These are phyloP conservation scores for Argyrosomus japonicus DNA, from an alignment of 2,113 vertebrate species.

Conservation along the genomic window DNA sequence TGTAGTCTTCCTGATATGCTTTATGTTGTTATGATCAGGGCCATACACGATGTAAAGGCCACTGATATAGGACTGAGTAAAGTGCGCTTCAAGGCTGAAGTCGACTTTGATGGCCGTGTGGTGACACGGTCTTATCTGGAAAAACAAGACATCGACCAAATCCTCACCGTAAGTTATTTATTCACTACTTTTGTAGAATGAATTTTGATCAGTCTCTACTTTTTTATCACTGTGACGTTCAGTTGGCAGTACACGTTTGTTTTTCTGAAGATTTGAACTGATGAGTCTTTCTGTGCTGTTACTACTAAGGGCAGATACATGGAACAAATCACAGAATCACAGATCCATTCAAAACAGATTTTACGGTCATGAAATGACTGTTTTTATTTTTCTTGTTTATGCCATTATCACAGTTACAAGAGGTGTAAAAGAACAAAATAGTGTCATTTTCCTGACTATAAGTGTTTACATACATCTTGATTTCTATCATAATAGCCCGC, in stretches of 20 bases:
- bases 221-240: not conserved
- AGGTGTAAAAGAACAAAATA: not conserved
- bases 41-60: constrained; percentile 98
- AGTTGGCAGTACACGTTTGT: not conserved
- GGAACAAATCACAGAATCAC: not conserved
- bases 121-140: constrained; percentile 98
- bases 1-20: not conserved
- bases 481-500: no score
- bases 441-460: not conserved
- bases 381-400: not conserved
- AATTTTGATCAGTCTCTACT: not conserved
- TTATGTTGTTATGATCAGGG: constrained; percentile 80
- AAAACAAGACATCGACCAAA: constrained; percentile 98
- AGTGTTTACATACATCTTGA: not conserved
- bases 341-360: not conserved
- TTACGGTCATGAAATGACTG: not conserved
- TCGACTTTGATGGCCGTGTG: constrained; percentile 98
- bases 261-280: not conserved
- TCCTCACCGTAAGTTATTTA: constrained; percentile 87
- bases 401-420: not conserved
- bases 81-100: constrained; percentile 99
- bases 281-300: not conserved
- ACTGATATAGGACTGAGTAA: constrained; percentile 97
- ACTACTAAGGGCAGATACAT: no score
- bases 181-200: not conserved